Conservation (phyloP, 2,797 vertebrate genomes). For the Myripristis jacobus region DNA sequence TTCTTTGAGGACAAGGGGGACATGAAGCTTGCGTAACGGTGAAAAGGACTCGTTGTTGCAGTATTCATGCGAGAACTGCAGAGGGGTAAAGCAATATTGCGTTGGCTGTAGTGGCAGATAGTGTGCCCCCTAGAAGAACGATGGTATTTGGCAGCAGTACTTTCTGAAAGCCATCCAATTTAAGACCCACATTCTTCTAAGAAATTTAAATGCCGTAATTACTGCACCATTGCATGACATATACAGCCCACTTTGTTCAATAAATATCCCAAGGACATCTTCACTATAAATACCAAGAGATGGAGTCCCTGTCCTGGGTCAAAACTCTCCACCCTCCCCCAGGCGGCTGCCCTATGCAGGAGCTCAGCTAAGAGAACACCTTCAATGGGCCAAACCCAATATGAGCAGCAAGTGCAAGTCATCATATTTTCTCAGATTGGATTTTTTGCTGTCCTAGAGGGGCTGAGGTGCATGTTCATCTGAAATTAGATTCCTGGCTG, state of each 20-base stretch:
- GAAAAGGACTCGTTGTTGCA: conserved; percentile 41
- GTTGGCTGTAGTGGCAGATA: background rate
- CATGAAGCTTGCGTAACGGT: conserved; percentile 17
- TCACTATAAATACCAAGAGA: conserved; percentile 3
- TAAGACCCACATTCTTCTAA: conserved; percentile 2
- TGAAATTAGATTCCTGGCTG: conserved; percentile 70
- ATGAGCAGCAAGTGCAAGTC: conserved; percentile 67
- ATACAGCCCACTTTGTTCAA: background rate
- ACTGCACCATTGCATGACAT: background rate
- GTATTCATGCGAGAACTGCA: conserved; percentile 36
- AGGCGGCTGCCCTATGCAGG: conserved; percentile 16
- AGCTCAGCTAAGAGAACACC: conserved; percentile 1
- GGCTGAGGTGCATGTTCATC: conserved; percentile 54
- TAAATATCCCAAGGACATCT: conserved; percentile 9
- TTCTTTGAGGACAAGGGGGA: conserved; percentile 17
- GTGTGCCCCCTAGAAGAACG: conserved; percentile 13
- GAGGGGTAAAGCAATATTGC: conserved; percentile 34
- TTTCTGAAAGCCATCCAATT: conserved; percentile 22
- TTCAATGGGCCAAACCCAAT: conserved; percentile 38
- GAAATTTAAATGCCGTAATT: background rate
- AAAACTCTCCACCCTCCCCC: background rate
- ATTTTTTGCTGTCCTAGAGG: conserved; percentile 51
- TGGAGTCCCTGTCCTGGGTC: background rate
- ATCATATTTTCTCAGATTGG: conserved; percentile 71
- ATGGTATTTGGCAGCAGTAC: conserved; percentile 7